These are phyloP conservation scores for Metopia argyrocephala DNA, from an alignment of 2,888 invertebrate species.

Conservation along the genomic window DNA sequence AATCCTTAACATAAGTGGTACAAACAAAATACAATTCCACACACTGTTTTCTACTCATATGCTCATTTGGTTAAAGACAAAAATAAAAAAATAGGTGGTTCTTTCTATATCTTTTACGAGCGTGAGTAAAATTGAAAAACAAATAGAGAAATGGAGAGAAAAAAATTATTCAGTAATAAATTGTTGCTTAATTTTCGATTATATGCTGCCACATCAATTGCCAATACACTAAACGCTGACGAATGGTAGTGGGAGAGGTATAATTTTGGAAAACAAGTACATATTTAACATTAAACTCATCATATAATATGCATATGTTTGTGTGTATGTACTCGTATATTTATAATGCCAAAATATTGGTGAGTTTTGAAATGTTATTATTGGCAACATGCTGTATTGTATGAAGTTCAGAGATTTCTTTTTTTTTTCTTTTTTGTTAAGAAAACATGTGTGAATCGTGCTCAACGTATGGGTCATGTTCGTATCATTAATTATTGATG, in stretches of 20 bases:
- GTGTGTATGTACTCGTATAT: not conserved
- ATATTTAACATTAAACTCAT: not conserved
- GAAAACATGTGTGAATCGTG: conserved; percentile 70
- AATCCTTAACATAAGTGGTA: conserved; percentile 20
- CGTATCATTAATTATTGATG: conserved; percentile 76
- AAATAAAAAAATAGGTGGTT: conserved; percentile 9
- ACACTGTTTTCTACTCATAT: no score
- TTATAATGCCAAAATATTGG: not conserved
- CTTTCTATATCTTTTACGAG: not conserved
- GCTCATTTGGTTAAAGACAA: not conserved
- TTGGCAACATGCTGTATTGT: conserved; percentile 57
- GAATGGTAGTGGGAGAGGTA: not conserved
- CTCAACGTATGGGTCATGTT: conserved; percentile 73
- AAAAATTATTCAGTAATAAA: conserved; percentile 54
- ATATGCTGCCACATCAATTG: conserved; percentile 45
- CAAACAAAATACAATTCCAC: not conserved
- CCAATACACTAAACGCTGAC: not conserved
- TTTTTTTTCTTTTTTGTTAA: no score
- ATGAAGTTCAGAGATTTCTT: conserved; percentile 62
- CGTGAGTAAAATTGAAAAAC: conserved; percentile 12
- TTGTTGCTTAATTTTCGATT: conserved; percentile 60
- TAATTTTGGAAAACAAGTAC: not conserved
- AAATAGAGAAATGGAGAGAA: conserved; percentile 8
- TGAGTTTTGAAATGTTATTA: conserved; percentile 45
- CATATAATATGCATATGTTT: not conserved